Conservation (phyloP, 2,797 vertebrate genomes). For the Rhynchotus rufescens region DNA sequence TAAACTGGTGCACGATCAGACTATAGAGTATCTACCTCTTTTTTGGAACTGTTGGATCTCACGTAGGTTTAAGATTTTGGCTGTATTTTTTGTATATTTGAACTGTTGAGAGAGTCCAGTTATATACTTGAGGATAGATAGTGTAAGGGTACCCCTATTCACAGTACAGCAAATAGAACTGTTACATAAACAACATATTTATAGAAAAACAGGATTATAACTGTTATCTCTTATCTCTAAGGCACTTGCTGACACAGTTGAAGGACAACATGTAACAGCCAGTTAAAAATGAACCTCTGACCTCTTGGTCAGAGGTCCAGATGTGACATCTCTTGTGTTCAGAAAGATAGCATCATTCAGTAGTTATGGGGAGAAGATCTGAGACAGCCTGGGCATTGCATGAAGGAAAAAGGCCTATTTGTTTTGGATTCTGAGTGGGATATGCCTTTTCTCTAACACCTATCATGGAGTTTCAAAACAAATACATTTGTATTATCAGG, state of each 20-base stretch:
- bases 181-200: not conserved
- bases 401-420: not conserved
- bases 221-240: not conserved
- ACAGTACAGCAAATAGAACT: not conserved
- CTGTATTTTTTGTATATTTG: not conserved
- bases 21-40: not conserved
- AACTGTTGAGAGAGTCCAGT: not conserved
- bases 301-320: not conserved
- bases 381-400: not conserved
- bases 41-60: not conserved
- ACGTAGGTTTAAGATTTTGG: not conserved
- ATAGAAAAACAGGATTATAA: not conserved
- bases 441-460: not conserved
- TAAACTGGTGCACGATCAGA: not conserved
- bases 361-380: not conserved
- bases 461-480: not conserved
- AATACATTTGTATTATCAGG: not conserved
- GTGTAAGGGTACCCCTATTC: not conserved
- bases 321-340: not conserved
- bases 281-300: not conserved
- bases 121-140: not conserved
- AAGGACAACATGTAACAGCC: not conserved
- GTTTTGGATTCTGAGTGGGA: not conserved
- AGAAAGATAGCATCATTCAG: not conserved
- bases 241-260: not conserved